Evolutionary conservation across 2,888 invertebrate species (phyloP).

Genomic region (Abscondita cerata): DNA sequence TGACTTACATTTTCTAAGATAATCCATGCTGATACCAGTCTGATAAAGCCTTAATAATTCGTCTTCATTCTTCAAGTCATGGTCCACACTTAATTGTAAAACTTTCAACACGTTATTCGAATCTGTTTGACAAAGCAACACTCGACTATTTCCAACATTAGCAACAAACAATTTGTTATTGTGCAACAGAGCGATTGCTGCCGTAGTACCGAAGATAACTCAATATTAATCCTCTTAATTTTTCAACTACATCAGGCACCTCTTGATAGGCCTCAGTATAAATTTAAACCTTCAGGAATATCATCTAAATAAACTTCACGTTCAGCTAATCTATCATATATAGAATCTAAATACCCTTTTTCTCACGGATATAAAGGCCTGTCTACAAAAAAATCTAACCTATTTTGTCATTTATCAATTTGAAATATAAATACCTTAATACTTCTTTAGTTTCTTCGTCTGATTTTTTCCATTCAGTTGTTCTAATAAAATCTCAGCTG

Average conservation of each 20-base stretch:
- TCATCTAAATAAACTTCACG: slow-evolving; percentile 79
- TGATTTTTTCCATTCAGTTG: slow-evolving; percentile 72
- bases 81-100: slow-evolving; percentile 83
- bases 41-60: slow-evolving; percentile 79
- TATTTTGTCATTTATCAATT: too few species aligned
- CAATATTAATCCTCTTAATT: slow-evolving; percentile 76
- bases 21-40: slow-evolving; percentile 75
- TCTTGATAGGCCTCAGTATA: slow-evolving; percentile 67
- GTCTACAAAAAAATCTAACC: slow-evolving; percentile 59
- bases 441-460: slow-evolving; percentile 83
- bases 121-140: slow-evolving; percentile 81
- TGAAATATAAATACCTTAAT: slow-evolving; percentile 67
- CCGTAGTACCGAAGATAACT: slow-evolving; percentile 85
- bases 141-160: slow-evolving; percentile 79
- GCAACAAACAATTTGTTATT: slow-evolving; percentile 83
- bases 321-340: slow-evolving; percentile 83
- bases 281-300: slow-evolving; percentile 75
- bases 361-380: slow-evolving; percentile 88
- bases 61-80: slow-evolving; percentile 84
- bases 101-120: slow-evolving; percentile 78
- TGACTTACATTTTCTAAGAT: slow-evolving; percentile 69
- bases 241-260: slow-evolving; percentile 64
- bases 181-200: slow-evolving; percentile 80
- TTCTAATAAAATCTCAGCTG: slow-evolving; percentile 84
- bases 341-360: slow-evolving; percentile 82